These are phyloP conservation scores for Hirtodrosophila histrioides DNA, from an alignment of 2,888 invertebrate species.

Conservation along the genomic window DNA sequence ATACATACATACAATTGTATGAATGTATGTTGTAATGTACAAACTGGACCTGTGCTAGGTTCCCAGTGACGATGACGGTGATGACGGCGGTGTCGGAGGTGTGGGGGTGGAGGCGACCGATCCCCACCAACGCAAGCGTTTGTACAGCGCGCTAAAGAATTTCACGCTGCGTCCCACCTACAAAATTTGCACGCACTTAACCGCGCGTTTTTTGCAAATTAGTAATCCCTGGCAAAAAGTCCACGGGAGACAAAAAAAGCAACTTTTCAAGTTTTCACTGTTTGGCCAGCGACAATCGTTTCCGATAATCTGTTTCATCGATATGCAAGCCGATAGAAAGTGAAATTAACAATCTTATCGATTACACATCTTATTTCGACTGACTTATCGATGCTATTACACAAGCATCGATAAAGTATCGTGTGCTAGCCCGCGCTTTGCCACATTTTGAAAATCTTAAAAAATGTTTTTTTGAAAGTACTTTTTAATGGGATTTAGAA, in stretches of 20 bases:
- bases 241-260: slow-evolving; percentile 70
- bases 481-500: too few species aligned
- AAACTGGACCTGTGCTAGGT: slow-evolving; percentile 69
- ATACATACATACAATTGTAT: slow-evolving; percentile 18
- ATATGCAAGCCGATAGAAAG: slow-evolving; percentile 1
- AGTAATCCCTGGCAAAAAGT: slow-evolving; percentile 75
- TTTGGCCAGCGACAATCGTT: slow-evolving; percentile 56
- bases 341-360: slow-evolving; percentile 4
- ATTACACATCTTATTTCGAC: not conserved
- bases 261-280: slow-evolving; percentile 78
- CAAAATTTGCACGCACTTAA: slow-evolving; percentile 46
- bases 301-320: slow-evolving; percentile 31
- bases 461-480: too few species aligned
- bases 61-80: slow-evolving; percentile 14
- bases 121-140: slow-evolving; percentile 44
- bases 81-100: slow-evolving; percentile 34
- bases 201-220: slow-evolving; percentile 63
- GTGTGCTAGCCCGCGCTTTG: slow-evolving; percentile 1
- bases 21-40: slow-evolving; percentile 36
- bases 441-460: slow-evolving; percentile 24
- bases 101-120: slow-evolving; percentile 44
- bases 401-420: slow-evolving; percentile 10
- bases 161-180: slow-evolving; percentile 25
- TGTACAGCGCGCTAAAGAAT: slow-evolving; percentile 15
- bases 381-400: slow-evolving; percentile 6